These are phyloP conservation scores for Molothrus aeneus DNA, from an alignment of 2,797 vertebrate species.

Conservation along the genomic window DNA sequence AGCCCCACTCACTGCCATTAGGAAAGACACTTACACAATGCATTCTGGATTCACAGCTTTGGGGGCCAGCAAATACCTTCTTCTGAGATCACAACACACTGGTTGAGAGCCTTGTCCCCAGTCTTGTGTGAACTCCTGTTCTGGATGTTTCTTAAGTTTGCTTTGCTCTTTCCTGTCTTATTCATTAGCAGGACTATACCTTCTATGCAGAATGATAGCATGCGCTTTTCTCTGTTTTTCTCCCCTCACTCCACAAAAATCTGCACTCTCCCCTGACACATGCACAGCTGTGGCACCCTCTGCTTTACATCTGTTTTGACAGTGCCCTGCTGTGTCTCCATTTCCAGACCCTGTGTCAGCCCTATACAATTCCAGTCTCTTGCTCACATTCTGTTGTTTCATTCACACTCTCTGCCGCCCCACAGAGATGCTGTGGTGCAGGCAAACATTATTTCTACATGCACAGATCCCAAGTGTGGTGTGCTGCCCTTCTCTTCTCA, in stretches of 20 bases:
- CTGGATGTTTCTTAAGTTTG: not conserved
- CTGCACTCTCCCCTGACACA: not conserved
- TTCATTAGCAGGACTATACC: not conserved
- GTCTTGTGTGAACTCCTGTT: not conserved
- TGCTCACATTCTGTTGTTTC: not conserved
- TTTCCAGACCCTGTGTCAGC: not conserved
- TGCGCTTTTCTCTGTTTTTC: not conserved
- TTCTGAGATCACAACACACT: not conserved
- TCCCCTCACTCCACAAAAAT: not conserved
- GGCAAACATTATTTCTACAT: not conserved
- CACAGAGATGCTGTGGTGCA: not conserved
- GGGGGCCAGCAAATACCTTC: not conserved
- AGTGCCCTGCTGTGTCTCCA: not conserved
- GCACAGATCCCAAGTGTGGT: rapidly evolving
- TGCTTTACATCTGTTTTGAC: not conserved
- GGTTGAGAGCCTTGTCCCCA: not conserved
- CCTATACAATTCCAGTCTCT: not conserved
- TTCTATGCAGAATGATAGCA: not conserved
- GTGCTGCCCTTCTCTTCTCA: not conserved
- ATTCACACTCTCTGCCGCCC: not conserved
- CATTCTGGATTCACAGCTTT: not conserved
- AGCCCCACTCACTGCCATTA: not conserved
- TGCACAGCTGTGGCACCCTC: not conserved
- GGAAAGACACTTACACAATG: not conserved
- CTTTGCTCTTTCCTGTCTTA: not conserved